Conservation (phyloP, 2,113 vertebrate species). For the Spermophilus dauricus region DNA sequence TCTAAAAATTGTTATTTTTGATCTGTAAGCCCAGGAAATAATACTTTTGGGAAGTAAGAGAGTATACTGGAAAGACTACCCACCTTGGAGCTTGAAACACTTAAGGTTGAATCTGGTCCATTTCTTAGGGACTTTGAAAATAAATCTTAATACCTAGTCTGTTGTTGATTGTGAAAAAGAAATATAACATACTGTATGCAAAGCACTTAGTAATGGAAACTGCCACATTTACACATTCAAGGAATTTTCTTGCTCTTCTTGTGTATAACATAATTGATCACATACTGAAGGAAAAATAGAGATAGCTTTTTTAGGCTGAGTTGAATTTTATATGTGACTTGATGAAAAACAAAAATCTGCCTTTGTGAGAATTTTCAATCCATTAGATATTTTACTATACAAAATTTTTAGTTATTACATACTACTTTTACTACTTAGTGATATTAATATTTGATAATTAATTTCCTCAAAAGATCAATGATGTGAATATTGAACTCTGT, state of each 20-base stretch:
- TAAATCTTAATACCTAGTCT: background rate
- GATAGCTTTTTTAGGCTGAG: background rate
- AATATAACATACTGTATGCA: background rate
- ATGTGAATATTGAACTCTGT: background rate
- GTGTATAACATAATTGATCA: background rate
- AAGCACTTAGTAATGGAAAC: background rate
- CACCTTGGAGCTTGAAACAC: background rate
- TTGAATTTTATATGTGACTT: slow-evolving; percentile 5
- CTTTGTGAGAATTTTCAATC: slow-evolving; percentile 19
- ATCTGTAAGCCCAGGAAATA: background rate
- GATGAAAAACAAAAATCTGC: slow-evolving; percentile 30
- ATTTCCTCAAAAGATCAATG: background rate
- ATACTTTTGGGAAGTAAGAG: background rate
- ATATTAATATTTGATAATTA: background rate
- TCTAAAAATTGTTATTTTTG: slow-evolving; percentile 62
- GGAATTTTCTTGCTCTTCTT: slow-evolving; percentile 23
- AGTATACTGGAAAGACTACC: background rate
- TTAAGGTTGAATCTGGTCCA: background rate
- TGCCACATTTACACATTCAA: background rate
- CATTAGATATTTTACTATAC: slow-evolving; percentile 35
- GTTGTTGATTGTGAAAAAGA: background rate
- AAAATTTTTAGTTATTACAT: background rate
- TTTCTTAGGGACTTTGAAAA: slow-evolving; percentile 37
- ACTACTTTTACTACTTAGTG: background rate
- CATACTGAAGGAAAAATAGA: background rate